These are phyloP conservation scores for Onchidella celtica DNA, from an alignment of 2,888 invertebrate species.

Conservation along the genomic window DNA sequence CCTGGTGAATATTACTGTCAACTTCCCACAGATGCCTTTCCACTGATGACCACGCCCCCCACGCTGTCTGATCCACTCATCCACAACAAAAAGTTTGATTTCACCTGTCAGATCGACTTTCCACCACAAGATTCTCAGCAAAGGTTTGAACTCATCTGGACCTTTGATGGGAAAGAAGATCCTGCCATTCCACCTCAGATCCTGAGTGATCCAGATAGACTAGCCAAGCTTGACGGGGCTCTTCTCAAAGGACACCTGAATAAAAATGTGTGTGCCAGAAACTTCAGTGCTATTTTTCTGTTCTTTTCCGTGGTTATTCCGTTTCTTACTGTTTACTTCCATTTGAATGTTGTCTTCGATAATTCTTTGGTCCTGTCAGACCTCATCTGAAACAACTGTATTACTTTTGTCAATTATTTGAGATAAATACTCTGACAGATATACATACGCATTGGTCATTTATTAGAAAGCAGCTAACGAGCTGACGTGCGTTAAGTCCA, in stretches of 20 bases:
- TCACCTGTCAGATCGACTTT: constrained; percentile 32
- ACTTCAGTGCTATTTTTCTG: too few relatives aligned
- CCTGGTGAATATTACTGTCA: too few relatives aligned
- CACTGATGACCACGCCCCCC: constrained; percentile 26
- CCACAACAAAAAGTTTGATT: constrained; percentile 35
- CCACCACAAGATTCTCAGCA: constrained; percentile 12
- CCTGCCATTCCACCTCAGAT: neutral
- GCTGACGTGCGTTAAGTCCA: too few relatives aligned
- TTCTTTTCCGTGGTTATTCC: neutral
- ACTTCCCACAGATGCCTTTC: too few relatives aligned
- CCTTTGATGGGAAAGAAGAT: constrained; percentile 46
- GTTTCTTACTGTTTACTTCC: too few relatives aligned
- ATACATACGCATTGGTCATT: too few relatives aligned
- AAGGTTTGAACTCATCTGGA: constrained; percentile 47
- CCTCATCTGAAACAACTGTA: too few relatives aligned
- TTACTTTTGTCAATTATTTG: too few relatives aligned
- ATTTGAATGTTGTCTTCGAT: too few relatives aligned
- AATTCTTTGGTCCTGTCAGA: too few relatives aligned
- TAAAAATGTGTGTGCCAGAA: constrained; percentile 29
- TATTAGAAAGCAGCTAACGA: too few relatives aligned
- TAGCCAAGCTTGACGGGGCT: constrained; percentile 28
- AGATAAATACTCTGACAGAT: too few relatives aligned
- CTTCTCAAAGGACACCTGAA: constrained; percentile 41
- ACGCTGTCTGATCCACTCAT: constrained; percentile 29
- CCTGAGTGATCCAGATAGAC: constrained; percentile 21